Conservation (phyloP, 2,113 vertebrate genomes). For the Noctilio leporinus region DNA sequence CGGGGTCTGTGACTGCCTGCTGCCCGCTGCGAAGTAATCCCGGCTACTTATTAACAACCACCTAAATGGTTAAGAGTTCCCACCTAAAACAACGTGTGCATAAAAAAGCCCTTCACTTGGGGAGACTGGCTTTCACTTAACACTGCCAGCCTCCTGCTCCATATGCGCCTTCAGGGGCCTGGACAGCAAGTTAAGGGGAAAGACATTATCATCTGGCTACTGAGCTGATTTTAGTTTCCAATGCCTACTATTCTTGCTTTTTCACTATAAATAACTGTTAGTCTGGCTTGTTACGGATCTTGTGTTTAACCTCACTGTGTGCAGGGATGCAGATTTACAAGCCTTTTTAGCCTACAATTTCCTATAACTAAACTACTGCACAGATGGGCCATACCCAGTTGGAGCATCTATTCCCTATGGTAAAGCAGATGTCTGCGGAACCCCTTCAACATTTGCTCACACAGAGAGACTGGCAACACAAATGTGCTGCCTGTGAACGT, state of each 20-base stretch:
- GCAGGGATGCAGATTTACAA: not conserved
- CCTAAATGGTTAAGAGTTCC: not conserved
- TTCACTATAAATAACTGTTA: not conserved
- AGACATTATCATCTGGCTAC: not conserved
- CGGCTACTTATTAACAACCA: not conserved
- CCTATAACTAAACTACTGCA: not conserved
- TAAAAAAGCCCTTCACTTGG: not conserved
- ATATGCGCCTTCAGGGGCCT: fast-evolving
- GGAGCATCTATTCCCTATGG: not conserved
- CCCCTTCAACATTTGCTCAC: not conserved
- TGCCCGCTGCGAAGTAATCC: not conserved
- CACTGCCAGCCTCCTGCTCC: not conserved
- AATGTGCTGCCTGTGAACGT: not conserved
- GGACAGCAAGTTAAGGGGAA: not conserved
- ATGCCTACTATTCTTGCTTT: not conserved
- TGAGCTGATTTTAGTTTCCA: not conserved
- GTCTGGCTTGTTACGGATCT: not conserved
- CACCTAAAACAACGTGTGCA: not conserved
- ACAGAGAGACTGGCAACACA: not conserved
- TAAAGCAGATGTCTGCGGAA: not conserved
- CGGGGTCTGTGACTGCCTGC: not conserved
- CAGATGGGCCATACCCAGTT: not conserved
- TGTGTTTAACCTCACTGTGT: not conserved
- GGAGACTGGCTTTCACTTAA: not conserved
- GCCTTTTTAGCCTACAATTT: not conserved